phyloP scores from a whole-genome alignment of 2,113 vertebrate species.

The Tachycineta bicolor region DNA sequence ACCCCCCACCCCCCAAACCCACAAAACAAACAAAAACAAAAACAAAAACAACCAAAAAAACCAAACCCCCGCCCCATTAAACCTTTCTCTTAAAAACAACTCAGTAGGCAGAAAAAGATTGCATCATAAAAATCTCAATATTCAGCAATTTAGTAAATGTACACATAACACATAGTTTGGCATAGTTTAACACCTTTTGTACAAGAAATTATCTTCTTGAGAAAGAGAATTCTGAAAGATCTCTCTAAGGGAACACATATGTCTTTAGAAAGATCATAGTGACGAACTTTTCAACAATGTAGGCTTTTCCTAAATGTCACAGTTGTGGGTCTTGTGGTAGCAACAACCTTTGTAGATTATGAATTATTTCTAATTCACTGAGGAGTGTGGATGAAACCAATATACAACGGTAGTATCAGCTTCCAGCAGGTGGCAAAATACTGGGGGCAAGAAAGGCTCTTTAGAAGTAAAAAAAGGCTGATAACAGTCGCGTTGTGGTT shows the following conservation, averaged over 20 bases:
- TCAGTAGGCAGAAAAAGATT: neutral
- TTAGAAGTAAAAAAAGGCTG: neutral
- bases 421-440: neutral
- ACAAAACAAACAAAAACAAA: no score
- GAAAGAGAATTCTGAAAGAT: neutral
- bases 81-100: neutral
- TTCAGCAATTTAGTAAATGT: neutral
- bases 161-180: neutral
- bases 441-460: accelerated
- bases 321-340: neutral
- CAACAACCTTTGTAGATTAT: neutral
- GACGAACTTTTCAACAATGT: neutral
- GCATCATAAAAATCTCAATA: neutral
- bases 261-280: neutral
- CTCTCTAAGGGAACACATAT: accelerated
- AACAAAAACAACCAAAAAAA: no score
- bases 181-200: neutral
- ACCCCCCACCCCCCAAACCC: no score
- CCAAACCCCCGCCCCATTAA: neutral
- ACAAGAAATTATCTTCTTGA: neutral
- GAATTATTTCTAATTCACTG: neutral
- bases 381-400: neutral
- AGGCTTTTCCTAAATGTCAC: neutral
- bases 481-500: accelerated
- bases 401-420: neutral